A percentile compares a stretch with the other conserved stretches of the same genome.
Evolutionary conservation across 2,113 vertebrate genomes (phyloP).

Genomic region (Pituophis catenifer): DNA sequence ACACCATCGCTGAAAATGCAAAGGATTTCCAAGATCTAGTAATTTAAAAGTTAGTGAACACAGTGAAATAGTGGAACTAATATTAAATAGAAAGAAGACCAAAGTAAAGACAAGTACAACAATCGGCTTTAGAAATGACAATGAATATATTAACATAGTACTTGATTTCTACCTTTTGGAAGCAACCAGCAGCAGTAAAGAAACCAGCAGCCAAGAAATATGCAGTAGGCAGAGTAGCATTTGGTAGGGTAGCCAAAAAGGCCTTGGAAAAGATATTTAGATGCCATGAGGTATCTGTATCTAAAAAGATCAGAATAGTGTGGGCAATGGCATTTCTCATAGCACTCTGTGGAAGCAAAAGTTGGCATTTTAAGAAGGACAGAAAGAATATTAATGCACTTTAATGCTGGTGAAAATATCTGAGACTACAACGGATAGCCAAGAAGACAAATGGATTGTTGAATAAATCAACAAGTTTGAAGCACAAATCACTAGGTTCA

Average conservation of each 20-base stretch:
- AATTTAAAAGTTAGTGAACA: neutral
- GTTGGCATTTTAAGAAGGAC: neutral
- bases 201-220: neutral
- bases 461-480: neutral
- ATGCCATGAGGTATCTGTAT: neutral
- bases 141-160: neutral
- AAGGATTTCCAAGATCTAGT: neutral
- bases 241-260: neutral
- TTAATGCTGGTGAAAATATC: neutral
- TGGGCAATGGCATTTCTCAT: neutral
- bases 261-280: neutral
- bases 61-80: neutral
- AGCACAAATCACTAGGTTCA: neutral
- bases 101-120: neutral
- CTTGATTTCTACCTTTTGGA: neutral
- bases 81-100: neutral
- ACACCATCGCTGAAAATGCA: neutral
- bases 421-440: neutral
- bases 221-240: neutral
- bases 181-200: neutral
- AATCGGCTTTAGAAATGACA: neutral
- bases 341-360: neutral
- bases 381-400: neutral
- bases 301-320: neutral
- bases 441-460: neutral